Base-by-base conservation (phyloP, 2,113 vertebrate genomes). In the Motacilla alba region DNA sequence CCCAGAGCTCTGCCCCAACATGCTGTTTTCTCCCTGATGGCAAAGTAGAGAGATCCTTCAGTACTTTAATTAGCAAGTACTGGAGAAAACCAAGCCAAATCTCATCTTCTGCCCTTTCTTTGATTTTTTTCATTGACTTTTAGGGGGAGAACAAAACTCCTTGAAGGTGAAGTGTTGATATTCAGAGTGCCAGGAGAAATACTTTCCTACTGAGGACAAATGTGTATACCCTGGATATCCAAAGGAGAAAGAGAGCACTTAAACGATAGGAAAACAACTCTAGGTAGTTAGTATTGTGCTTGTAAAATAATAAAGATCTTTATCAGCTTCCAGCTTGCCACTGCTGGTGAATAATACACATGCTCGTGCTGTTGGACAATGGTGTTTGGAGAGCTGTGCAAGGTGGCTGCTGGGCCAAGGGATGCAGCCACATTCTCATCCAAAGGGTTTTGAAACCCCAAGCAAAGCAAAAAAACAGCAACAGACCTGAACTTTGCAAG, bases 1-100 rank as follows among this genome's bases (percentile, higher is more conserved):
- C 7, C 15, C 50, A 33, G 28, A 80, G 21, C 41, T 46, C 76
- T 12, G 27, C 37, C 74, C 15, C 5, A 0, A 37, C 0, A 0
- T 6, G 6, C 37, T 15, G 6, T 6, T 56, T 77, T 52, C 6
- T 8, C 64, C 64, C 60, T 28, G 37, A 28, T 0, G 24, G 27
- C 15, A 6, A 56, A n/a, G 31, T 9, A 3, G 18, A 87, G 28
- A 35, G 30, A 53, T 87, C 72, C 63, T 78, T 72, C 56, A 12
- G 28, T 3, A 10, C 17, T 31, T 63, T 67, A 76, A 91, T 95
- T 86, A 95, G 84, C 62, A 47, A 74, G 8, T 12, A 44, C 56
- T 50, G 13, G 16, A 85, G 39, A 59, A 72, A 79, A 97, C 92
- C 90, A 68, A 39, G 62, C n/a, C 74, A 69, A 50, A 56, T 21